A percentile compares a stretch with the other conserved stretches of the same genome.
These are phyloP conservation scores for Virgularia gustaviana DNA, from an alignment of 92 coral and sea anemone species.

Conservation along the genomic window DNA sequence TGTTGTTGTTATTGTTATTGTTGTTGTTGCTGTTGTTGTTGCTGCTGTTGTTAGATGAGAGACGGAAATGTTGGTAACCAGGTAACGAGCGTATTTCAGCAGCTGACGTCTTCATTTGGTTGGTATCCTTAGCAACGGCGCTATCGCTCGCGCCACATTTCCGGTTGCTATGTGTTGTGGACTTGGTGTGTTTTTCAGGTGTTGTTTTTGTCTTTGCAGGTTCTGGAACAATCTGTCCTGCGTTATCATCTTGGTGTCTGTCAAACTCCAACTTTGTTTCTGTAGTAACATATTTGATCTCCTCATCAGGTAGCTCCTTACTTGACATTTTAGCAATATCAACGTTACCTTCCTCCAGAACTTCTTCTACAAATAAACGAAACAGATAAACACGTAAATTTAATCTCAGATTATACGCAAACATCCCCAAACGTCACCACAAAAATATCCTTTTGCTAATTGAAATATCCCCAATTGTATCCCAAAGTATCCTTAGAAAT, in stretches of 20 bases:
- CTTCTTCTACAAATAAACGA: constrained; percentile 7
- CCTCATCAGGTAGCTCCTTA: constrained; percentile 3
- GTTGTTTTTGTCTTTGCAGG: not conserved
- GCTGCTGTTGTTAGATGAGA: constrained; percentile 1
- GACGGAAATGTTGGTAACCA: constrained; percentile 35
- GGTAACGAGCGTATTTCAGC: constrained; percentile 41
- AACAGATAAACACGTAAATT: not conserved
- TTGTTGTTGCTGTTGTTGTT: too few species aligned
- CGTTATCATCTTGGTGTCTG: not conserved
- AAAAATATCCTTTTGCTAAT: too few species aligned
- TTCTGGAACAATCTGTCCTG: not conserved
- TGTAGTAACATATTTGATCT: not conserved
- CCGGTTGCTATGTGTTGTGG: not conserved
- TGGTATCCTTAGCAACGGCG: constrained; percentile 22
- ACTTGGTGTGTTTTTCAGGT: not conserved
- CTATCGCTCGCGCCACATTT: constrained; percentile 13
- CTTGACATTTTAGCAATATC: constrained; percentile 15
- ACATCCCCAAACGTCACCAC: too few species aligned
- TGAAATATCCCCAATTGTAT: too few species aligned
- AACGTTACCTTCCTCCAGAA: constrained; percentile 26
- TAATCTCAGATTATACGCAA: too few species aligned
- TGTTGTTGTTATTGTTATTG: too few species aligned
- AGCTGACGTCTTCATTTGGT: constrained; percentile 28
- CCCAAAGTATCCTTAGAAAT: too few species aligned
- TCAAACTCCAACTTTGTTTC: constrained; percentile 11